These are phyloP conservation scores for Azorinus chamasolen DNA, from an alignment of 2,888 invertebrate genomes.

Conservation along the genomic window DNA sequence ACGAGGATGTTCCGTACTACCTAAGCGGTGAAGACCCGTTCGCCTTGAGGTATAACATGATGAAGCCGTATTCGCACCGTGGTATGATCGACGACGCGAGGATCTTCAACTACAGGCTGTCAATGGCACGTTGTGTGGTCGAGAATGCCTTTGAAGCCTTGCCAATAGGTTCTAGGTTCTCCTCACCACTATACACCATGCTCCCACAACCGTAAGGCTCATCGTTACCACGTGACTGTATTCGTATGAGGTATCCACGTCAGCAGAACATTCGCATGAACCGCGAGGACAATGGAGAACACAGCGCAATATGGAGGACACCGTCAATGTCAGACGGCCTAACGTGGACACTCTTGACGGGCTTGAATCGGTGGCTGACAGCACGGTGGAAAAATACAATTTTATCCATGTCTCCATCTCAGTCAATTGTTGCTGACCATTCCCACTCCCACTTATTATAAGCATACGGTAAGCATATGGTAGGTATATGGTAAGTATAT, in stretches of 20 bases:
- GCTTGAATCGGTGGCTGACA: conserved; percentile 36
- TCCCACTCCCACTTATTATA: conserved; percentile 42
- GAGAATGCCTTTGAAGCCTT: conserved; percentile 56
- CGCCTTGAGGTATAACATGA: conserved; percentile 25
- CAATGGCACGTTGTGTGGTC: conserved; percentile 42
- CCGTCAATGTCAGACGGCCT: conserved; percentile 15
- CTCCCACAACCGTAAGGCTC: conserved; percentile 34
- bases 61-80: conserved; percentile 35
- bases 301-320: conserved; percentile 12
- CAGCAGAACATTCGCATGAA: conserved; percentile 40
- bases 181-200: conserved; percentile 51
- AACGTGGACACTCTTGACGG: conserved; percentile 37
- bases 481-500: conserved; percentile 35
- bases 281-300: conserved; percentile 49
- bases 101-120: conserved; percentile 31
- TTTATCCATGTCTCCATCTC: conserved; percentile 37
- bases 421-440: conserved; percentile 36
- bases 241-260: conserved; percentile 42
- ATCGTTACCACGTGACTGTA: conserved; percentile 43
- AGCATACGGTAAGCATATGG: conserved; percentile 35
- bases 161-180: conserved; percentile 45
- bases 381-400: conserved; percentile 41
- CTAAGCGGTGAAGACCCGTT: conserved; percentile 42
- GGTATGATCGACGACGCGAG: conserved; percentile 22
- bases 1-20: conserved; percentile 41